Evolutionary conservation across 1,140 invertebrate species (phyloP), one percentile per base, ranked within the genome.

Genomic region (Antheraea pernyi): DNA sequence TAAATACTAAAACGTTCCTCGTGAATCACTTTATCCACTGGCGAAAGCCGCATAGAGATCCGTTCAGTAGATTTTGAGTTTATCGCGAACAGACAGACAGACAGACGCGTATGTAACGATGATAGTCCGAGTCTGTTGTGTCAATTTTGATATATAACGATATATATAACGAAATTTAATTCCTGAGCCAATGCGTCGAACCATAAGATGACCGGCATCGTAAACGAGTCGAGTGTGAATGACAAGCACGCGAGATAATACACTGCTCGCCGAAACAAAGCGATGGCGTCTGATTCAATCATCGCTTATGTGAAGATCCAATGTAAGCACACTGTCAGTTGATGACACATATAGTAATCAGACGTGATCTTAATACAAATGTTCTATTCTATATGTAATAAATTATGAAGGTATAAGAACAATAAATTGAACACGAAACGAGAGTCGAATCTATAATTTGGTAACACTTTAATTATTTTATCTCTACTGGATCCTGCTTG

Each of bases 191-290:
- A 16, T n/a, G 46, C 9, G 46, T 53, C 11, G 46, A 53, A 16
- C 46, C 46, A n/a, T 46, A 60, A 75, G 70, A 72, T 71, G 75
- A 65, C 75, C 72, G 67, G 63, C 70, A 70, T 72, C 78, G 71
- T 63, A 71, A 68, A 60, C 70, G 71, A 72, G 70, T 76, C 68
- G 76, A 80, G 74, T 80, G 80, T 80, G 78, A 76, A 70, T 78
- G 77, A 85, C 77, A 79, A 80, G 76, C 77, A 75, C 68, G 73
- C 65, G 68, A 81, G 81, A 83, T 80, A 82, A 83, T 81, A 71
- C 76, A 62, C 61, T 76, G 70, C 53, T 69, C 67, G 68, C 61
- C 71, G 73, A 79, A 83, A 84, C 84, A 82, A 83, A 81, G 81
- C 79, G 74, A 75, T 71, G 75, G 72, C 72, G 73, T 69, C 74